Conservation (phyloP, 1,140 invertebrate genomes). For the Geopemphigus sp. region DNA sequence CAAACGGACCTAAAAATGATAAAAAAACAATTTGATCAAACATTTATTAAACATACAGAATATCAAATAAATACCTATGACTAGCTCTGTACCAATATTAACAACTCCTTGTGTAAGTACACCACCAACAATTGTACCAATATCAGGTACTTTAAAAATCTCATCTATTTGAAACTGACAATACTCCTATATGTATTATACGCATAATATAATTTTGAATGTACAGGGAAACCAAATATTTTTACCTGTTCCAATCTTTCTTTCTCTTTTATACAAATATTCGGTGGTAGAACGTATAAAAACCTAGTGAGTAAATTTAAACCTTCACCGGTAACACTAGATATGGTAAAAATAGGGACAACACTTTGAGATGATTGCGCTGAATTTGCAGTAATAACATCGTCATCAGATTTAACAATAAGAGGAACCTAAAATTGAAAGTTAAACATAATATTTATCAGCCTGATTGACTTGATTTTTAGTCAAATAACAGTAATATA, state of each 20-base stretch:
- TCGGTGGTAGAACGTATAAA: slow-evolving; percentile 71
- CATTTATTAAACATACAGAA: not conserved
- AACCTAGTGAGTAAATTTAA: slow-evolving; percentile 77
- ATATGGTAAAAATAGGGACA: slow-evolving; percentile 90
- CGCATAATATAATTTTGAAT: not conserved
- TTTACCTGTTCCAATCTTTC: slow-evolving; percentile 68
- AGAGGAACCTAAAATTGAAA: slow-evolving; percentile 61
- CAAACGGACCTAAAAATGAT: slow-evolving; percentile 71
- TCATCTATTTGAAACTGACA: slow-evolving; percentile 87
- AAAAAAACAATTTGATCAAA: slow-evolving; percentile 18
- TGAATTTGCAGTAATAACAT: slow-evolving; percentile 68
- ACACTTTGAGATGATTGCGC: slow-evolving; percentile 65
- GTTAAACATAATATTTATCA: not conserved
- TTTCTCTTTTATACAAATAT: slow-evolving; percentile 66
- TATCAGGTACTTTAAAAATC: slow-evolving; percentile 77
- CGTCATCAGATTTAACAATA: slow-evolving; percentile 63
- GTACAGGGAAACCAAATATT: not conserved
- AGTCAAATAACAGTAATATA: not conserved
- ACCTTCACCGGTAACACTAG: slow-evolving; percentile 88
- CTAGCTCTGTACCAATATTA: slow-evolving; percentile 74
- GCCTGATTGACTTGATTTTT: not conserved
- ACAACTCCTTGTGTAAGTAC: slow-evolving; percentile 81
- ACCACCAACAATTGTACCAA: slow-evolving; percentile 78
- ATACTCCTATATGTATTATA: slow-evolving; percentile 14
- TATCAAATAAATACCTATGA: slow-evolving; percentile 60